Percentiles rank a stretch among this genome's conserved stretches.
Conservation (phyloP, 2,797 vertebrate species). For the Sebastes iracundus region DNA sequence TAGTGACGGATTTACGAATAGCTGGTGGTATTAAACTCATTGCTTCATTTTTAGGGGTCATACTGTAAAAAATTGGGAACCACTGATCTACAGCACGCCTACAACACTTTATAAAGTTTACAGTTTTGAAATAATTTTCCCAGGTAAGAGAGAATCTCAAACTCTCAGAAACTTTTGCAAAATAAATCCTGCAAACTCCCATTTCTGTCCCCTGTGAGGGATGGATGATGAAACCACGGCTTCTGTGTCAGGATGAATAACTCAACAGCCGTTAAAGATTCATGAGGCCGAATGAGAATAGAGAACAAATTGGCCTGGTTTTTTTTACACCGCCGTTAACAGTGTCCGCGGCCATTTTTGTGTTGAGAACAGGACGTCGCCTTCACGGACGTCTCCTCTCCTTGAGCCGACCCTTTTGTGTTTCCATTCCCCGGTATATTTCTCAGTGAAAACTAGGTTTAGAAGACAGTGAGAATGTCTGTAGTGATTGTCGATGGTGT, state of each 20-base stretch:
- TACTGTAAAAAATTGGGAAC: neutral
- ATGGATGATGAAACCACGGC: conserved; percentile 47
- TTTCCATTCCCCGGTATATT: conserved; percentile 61
- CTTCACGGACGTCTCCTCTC: conserved; percentile 48
- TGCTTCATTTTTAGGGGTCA: neutral
- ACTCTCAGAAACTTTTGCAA: conserved; percentile 11
- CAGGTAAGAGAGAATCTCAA: neutral
- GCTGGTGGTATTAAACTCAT: neutral
- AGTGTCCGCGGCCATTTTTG: conserved; percentile 22
- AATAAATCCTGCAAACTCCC: conserved; percentile 35
- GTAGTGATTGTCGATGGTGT: conserved; percentile 71
- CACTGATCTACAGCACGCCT: neutral
- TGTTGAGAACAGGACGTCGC: conserved; percentile 75
- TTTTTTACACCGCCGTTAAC: conserved; percentile 8
- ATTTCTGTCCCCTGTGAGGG: conserved; percentile 29
- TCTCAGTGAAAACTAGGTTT: conserved; percentile 72
- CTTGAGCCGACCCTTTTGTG: conserved; percentile 40
- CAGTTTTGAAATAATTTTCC: conserved; percentile 14
- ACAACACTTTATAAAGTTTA: neutral
- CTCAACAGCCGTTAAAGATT: conserved; percentile 66
- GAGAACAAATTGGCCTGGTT: conserved; percentile 57
- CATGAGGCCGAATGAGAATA: conserved; percentile 61
- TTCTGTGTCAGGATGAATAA: conserved; percentile 64
- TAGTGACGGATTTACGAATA: neutral
- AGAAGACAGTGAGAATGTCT: conserved; percentile 77